These are phyloP conservation scores for Geococcyx californianus DNA, from an alignment of 2,113 vertebrate species.

Conservation along the genomic window DNA sequence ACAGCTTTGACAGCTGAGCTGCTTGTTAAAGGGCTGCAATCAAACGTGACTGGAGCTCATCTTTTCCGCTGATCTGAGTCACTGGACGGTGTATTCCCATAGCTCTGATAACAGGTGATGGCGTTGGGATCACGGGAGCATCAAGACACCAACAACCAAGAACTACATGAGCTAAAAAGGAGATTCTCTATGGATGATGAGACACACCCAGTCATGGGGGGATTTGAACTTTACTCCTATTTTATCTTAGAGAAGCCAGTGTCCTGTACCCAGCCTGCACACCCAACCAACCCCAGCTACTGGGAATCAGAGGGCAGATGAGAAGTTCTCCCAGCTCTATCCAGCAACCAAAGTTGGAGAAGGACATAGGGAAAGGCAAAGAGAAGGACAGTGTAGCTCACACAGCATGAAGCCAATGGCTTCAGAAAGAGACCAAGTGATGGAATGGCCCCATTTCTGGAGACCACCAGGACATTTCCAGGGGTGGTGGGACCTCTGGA, in stretches of 20 bases:
- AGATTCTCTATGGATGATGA: background rate
- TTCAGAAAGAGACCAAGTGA: background rate
- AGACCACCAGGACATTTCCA: background rate
- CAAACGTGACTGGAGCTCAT: background rate
- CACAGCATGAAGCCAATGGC: background rate
- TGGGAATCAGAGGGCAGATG: too few relatives aligned
- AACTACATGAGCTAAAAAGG: background rate
- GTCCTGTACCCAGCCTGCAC: background rate
- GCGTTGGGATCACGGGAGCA: background rate
- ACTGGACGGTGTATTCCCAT: background rate
- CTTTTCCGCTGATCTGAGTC: background rate
- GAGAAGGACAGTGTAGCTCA: background rate
- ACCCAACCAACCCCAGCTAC: rapidly evolving
- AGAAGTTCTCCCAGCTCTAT: background rate
- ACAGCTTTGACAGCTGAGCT: background rate
- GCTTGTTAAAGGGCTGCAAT: background rate
- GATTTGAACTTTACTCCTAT: background rate
- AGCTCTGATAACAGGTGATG: background rate
- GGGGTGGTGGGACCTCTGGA: background rate
- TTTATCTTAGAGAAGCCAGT: background rate
- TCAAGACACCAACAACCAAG: background rate
- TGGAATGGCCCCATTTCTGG: too few relatives aligned
- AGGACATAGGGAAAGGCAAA: background rate
- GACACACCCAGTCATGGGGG: background rate
- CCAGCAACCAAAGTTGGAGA: background rate